Evolutionary conservation across 2,888 invertebrate species (phyloP).

Genomic region (Serrognathus titanus): DNA sequence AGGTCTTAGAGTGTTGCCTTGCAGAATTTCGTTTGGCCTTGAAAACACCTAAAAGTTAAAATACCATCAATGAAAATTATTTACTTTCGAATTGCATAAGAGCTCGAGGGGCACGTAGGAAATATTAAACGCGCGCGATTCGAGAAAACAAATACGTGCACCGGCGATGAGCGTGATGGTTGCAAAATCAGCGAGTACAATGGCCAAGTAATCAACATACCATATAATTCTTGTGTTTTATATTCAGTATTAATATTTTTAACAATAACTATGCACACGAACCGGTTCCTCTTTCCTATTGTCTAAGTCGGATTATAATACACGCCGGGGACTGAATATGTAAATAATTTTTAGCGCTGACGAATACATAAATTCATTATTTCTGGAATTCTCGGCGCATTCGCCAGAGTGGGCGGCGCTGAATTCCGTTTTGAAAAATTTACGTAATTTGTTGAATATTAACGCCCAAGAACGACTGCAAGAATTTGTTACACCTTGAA

Average conservation of each 20-base stretch:
- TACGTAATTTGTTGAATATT: too few species aligned
- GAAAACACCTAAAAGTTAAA: too few species aligned
- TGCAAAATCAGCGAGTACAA: constrained; percentile 5
- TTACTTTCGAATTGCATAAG: too few species aligned
- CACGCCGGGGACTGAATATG: constrained; percentile 4
- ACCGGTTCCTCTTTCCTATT: constrained; percentile 8
- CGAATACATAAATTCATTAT: constrained; percentile 1
- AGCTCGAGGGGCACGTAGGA: too few species aligned
- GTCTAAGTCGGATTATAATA: constrained; percentile 8
- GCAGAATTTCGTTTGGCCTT: too few species aligned
- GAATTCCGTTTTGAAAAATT: background rate
- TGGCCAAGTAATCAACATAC: constrained; percentile 8
- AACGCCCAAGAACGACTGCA: too few species aligned
- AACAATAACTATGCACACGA: background rate
- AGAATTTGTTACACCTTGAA: too few species aligned
- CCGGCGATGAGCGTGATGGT: background rate
- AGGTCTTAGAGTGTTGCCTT: too few species aligned
- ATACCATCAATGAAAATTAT: too few species aligned
- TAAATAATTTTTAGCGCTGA: background rate
- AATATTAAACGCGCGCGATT: too few species aligned
- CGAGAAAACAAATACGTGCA: too few species aligned
- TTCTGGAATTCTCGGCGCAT: background rate
- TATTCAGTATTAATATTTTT: constrained; percentile 7
- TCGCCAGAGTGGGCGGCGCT: background rate
- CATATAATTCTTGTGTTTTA: constrained; percentile 11